Evolutionary conservation across 2,888 invertebrate genomes (phyloP).

Genomic region (Dicyrtoma fusca): DNA sequence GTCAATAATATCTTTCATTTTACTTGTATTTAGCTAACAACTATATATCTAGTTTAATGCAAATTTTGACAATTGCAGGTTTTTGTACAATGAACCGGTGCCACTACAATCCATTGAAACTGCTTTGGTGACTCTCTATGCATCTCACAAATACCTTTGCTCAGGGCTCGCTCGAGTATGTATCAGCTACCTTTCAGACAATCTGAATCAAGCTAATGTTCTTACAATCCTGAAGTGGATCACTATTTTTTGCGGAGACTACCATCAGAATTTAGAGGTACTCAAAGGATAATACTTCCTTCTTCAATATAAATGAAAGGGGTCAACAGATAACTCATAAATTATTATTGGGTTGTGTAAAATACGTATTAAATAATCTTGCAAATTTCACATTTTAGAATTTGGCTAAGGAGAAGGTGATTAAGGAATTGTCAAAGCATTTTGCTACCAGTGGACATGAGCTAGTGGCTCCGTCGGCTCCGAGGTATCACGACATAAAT

Average conservation of each 20-base stretch:
- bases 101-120: conserved; percentile 68
- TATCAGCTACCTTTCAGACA: conserved; percentile 68
- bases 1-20: no score
- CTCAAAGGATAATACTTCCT: no score
- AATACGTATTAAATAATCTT: no score
- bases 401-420: conserved; percentile 25
- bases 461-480: no score
- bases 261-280: conserved; percentile 53
- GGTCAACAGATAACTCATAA: no score
- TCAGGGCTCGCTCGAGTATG: conserved; percentile 71
- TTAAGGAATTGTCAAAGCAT: neutral
- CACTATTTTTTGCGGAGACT: conserved; percentile 49
- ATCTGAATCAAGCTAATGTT: conserved; percentile 69
- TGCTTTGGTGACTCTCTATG: conserved; percentile 72
- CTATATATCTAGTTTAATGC: no score
- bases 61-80: no score
- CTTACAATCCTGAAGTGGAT: conserved; percentile 67
- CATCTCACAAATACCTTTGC: conserved; percentile 75
- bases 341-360: no score
- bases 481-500: no score
- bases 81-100: conserved; percentile 69
- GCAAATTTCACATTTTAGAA: conserved; percentile 20
- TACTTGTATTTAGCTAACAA: no score
- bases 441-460: no score
- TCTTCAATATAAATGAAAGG: no score